phyloP scores from a whole-genome alignment of 2,113 vertebrate species.

The Nestor notabilis region DNA sequence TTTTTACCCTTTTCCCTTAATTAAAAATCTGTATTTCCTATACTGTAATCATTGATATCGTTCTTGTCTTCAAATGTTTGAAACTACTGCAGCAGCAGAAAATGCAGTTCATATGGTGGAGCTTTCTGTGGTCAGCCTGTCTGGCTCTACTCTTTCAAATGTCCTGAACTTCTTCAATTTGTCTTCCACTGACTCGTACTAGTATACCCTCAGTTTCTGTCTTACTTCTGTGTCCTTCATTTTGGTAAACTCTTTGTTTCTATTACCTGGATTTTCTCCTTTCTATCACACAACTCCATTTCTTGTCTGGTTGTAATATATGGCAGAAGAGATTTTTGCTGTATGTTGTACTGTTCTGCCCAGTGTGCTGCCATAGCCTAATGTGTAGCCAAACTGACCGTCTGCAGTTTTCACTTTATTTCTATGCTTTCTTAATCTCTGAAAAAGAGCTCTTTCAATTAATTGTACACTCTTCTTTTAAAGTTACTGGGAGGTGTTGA shows the following conservation, averaged over 20 bases:
- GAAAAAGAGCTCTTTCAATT: background rate
- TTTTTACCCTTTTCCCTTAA: background rate
- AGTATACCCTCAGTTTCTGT: background rate
- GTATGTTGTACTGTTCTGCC: background rate
- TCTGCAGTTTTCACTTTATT: background rate
- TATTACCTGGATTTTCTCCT: background rate
- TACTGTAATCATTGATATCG: accelerated
- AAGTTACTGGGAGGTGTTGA: background rate
- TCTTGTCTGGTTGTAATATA: background rate
- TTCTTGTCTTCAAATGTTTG: background rate
- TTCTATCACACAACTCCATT: background rate
- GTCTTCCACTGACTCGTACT: background rate
- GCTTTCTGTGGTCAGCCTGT: background rate
- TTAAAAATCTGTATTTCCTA: background rate
- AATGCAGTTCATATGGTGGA: accelerated
- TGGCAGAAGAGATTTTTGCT: background rate
- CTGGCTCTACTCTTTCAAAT: background rate
- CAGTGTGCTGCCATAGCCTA: background rate
- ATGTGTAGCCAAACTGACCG: accelerated
- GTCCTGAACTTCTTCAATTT: background rate
- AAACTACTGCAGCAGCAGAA: background rate
- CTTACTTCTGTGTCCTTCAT: background rate
- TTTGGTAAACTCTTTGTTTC: background rate
- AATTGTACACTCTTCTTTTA: accelerated
- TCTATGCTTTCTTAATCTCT: background rate